Base-by-base conservation (phyloP, 2,888 invertebrate genomes). In the Artemia sinica region DNA sequence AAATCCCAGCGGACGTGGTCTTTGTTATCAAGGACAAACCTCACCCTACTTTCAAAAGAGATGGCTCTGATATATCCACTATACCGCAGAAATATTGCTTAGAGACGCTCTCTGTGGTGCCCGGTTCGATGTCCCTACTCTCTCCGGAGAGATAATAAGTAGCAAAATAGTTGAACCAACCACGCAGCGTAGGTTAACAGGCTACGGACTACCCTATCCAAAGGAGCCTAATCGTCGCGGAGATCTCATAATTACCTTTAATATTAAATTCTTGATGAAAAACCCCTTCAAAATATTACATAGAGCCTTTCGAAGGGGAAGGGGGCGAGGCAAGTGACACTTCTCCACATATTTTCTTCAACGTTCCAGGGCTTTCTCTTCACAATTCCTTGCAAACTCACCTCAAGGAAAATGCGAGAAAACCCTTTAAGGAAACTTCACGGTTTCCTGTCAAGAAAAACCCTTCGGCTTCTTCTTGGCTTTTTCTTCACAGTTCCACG, bases 11-110 rank as follows among this genome's bases (percentile, higher is more conserved):
- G 0, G 95, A 96, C 77, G 91, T 96, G 72, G 91, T 95, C 66
- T 96, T 97, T 78, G 92, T 94, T 73, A 94, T 96, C 75, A 83
- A 92, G 74, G 96, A 96, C 78, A 95, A 94, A 77, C 89, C 94
- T 2, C 91, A 96, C 80, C 81, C 87, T n/a, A 78, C 83, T 67
- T 96, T 94, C 80, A 92, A 89, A 79, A 82, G 96, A 69, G 95
- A 95, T 78, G 95, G 93, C 75, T 89, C 89, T 77, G 94, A 96
- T 78, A 84, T 97, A n/a, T n/a, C 75, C 84, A 87, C 79, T 95
- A 89, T 77, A 86, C 86, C 50, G 90, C 89, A 41, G 90, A 88
- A 77, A 81, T 96, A 70, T 85, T 87, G 70, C 81, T 96, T 28
- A 89, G 90, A 81, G 88, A 92, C 84, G 92, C 96, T 52, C 81